Base-by-base conservation (phyloP, 2,888 invertebrate genomes). In the Abrostola tripartita region DNA sequence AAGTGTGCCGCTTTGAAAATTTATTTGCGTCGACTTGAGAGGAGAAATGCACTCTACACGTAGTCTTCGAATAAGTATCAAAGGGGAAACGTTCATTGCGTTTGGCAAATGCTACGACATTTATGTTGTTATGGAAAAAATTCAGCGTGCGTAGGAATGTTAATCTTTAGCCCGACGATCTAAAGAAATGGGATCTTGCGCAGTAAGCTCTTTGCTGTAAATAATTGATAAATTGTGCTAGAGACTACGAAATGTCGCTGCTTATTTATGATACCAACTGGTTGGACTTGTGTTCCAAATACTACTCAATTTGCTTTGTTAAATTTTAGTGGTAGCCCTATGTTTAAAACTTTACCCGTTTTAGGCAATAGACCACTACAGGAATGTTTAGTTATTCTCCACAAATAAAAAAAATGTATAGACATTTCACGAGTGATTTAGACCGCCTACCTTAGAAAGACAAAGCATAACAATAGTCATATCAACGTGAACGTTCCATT, bases 41-140 rank as follows among this genome's bases (percentile, higher is more conserved):
- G 52, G 58, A 42, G 57, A 60, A 68, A 74, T 77, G 74, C 66
- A 61, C 70, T 67, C 56, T 44, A 57, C 37, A 55, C 44, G 56
- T 66, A 67, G 59, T 66, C 65, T 74, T 71, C 62, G 63, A 74
- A 68, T 75, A 71, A 71, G 70, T 66, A 73, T 61, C 75, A 74
- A 77, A 76, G 64, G 53, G 41, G 58, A 68, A 68, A 77, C 67
- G 65, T 68, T 79, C 77, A 82, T 77, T 74, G 73, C 73, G 67
- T 78, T 81, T 78, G 77, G 79, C 79, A 79, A 71, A 67, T 67
- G 65, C 60, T 53, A 57, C 47, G 61, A 69, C 61, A 50, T 66
- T 71, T 57, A 74, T 71, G 67, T 61, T 72, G 61, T 61, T 74
- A 75, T 63, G 12, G 57, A 38, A 52, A 65, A 68, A 64, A 61